Evolutionary conservation across 2,888 invertebrate genomes (phyloP), one percentile per base, ranked within the genome.

Genomic region (Drosophila aldrichi): DNA sequence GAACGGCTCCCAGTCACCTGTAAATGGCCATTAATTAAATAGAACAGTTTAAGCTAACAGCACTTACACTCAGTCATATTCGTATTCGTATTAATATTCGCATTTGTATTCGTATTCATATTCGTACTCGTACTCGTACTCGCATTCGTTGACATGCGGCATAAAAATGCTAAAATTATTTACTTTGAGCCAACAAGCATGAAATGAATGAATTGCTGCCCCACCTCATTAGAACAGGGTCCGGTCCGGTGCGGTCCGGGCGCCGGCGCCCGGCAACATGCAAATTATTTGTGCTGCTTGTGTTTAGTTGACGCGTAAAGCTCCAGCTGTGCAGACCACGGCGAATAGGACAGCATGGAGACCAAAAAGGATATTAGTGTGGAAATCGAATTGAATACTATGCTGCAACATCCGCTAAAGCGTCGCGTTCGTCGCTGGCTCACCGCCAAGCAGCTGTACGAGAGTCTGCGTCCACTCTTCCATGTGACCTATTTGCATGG

Each of bases 401-500:
- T 59, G 3, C 20, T 81, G 63, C 48, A 49, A 70, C 70, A 79
- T 52, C 70, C 81, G 1, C 6, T 76, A 16, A 60, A 70, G 16
- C 81, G 83, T 46, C 79, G 75, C 32, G 22, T 82, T 22, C 80
- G 88, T 41, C 85, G 81, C 4, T 64, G 83, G 36, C 67, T 92
- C 56, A 82, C 87, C 41, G 92, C 92, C 18, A 91, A 92, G 36
- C 82, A 89, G 22, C 73, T 92, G 1, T 91, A 90, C 70, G 92
- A 91, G 38, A 82, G 91, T 14, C 65, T 92, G 34, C 88, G 88
- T 56, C 92, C 92, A 3, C 49, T 93, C 3, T 88, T 92, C 43
- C 74, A 79, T 43, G 64, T 92, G 2, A 89, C 91, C 36, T 92
- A 85, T 34, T 54, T 87, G 40, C 83, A 92, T 10, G 93, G 93